Evolutionary conservation across 2,797 vertebrate genomes (phyloP).

Genomic region (Hozukius guyotensis): DNA sequence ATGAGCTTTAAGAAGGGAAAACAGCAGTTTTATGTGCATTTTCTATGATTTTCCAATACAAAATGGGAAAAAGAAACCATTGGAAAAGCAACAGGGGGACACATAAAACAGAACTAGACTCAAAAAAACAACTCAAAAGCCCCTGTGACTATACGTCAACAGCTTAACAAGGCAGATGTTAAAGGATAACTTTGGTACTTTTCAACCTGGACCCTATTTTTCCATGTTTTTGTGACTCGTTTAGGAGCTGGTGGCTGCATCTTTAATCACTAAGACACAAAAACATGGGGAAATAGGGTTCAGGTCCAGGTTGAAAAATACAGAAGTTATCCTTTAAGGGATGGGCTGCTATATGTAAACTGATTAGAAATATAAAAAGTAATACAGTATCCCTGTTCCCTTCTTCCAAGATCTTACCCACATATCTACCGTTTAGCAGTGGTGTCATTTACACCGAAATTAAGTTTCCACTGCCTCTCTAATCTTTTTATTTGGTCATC

Average conservation of each 20-base stretch:
- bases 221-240: too few relatives aligned
- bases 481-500: neutral
- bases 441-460: neutral
- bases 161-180: neutral
- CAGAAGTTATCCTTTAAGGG: too few relatives aligned
- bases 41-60: neutral
- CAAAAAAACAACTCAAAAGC: neutral
- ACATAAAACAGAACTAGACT: neutral
- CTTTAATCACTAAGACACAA: too few relatives aligned
- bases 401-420: neutral
- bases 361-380: neutral
- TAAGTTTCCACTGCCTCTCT: neutral
- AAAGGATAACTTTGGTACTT: too few relatives aligned
- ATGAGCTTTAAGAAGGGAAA: neutral
- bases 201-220: too few relatives aligned
- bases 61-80: neutral
- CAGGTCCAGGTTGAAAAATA: too few relatives aligned
- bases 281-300: too few relatives aligned
- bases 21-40: neutral
- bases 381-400: neutral
- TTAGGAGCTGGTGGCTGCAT: too few relatives aligned
- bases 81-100: neutral
- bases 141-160: neutral
- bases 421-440: neutral
- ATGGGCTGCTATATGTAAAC: neutral